Evolutionary conservation across 2,113 vertebrate genomes (phyloP).

Genomic region (Trogon melanurus): DNA sequence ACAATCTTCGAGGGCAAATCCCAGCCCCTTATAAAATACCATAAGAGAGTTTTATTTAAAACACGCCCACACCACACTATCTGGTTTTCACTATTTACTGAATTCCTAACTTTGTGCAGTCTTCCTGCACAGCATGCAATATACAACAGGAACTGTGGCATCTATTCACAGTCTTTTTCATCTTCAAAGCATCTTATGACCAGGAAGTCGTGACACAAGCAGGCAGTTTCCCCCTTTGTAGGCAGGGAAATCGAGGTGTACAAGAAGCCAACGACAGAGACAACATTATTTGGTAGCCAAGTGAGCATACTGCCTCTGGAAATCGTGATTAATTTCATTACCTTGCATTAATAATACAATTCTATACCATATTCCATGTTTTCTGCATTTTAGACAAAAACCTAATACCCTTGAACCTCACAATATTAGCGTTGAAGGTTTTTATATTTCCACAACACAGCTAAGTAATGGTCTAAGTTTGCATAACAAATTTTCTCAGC

Average conservation of each 20-base stretch:
- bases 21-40: not conserved
- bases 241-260: not conserved
- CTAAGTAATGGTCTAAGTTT: not conserved
- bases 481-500: not conserved
- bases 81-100: not conserved
- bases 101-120: not conserved
- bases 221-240: not conserved
- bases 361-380: not conserved
- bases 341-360: not conserved
- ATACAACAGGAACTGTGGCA: not conserved
- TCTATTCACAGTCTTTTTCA: not conserved
- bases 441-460: not conserved
- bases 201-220: conserved; percentile 4
- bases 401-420: not conserved
- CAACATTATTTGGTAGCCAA: not conserved
- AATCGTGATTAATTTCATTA: not conserved
- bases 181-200: conserved; percentile 15
- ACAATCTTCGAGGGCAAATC: not conserved
- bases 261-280: not conserved
- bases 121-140: not conserved
- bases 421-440: not conserved
- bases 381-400: not conserved
- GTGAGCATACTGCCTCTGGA: not conserved
- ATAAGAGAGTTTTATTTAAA: not conserved
- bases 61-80: not conserved